Evolutionary conservation across 2,113 vertebrate species (phyloP), one percentile per base, ranked within the genome.

Genomic region (Trogon melanurus): DNA sequence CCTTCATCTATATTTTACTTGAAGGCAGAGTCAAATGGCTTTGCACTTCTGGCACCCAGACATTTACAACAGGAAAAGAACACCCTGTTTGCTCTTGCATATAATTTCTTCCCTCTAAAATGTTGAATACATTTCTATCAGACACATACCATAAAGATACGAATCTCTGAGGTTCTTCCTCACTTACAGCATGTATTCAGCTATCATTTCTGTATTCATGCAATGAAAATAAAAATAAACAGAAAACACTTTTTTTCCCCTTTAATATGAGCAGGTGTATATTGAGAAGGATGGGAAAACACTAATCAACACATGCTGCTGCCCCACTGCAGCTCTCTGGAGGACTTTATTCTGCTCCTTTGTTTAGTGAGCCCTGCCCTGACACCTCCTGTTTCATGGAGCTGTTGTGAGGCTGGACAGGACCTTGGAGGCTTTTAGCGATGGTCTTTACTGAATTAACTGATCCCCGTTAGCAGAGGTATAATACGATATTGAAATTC

Each of bases 11-110:
- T 70, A 45, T 70, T 78, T 53, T 36, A 6, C 47, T 70, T 69
- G 45, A 83, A 79, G 71, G 57, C 53, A 72, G 5, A 4, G 2
- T 21, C 25, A 56, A 69, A 32, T 29, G 26, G 5, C 16, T 85
- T 78, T 53, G 60, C 41, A 21, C 11, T 64, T 62, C 67, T 60
- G 38, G 20, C 13, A 65, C 27, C 34, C 65, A 62, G 48, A 82
- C 14, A 9, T 9, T 27, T 2, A 65, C 4, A 45, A 23, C 5
- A 64, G 26, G 17, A 85, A 91, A 51, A 41, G 41, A 41, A 19
- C 0, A 0, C 2, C 13, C 12, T 26, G 4, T 30, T 88, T 80
- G 51, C 10, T 75, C 27, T 30, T 2, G 13, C 13, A 27, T 44
- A 12, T 12, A 9, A 5, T 44, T 88, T 71, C 47, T 32, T 50